Base-by-base conservation (phyloP, 2,888 invertebrate species). In the Hypselothyrea guttata region DNA sequence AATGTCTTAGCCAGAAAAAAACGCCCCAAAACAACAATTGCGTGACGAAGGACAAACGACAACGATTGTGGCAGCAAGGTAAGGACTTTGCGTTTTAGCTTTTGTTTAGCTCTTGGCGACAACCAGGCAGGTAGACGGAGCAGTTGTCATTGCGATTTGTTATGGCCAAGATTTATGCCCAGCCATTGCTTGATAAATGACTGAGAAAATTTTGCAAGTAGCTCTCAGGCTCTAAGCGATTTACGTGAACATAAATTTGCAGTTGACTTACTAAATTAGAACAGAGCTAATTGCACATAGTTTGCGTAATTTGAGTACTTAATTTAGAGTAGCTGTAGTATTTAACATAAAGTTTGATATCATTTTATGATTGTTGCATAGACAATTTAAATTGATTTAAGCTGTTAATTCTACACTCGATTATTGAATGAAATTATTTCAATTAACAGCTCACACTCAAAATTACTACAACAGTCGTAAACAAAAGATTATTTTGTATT, bases 81-180 rank as follows among this genome's bases (percentile, higher is more conserved):
- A 44, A 47, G 57, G 54, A 63, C 40, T 62, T 78, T 62, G 57
- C 61, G 57, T 57, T 56, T 42, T 37, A 45, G 34, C 48, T 41
- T 42, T 42, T 35, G 53, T 47, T 55, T 38, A 34, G 34, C 69
- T 61, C 16, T 27, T 45, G 46, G 47, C 28, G 15, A 35, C 38
- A n/a, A 30, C 41, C 47, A 33, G 54, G 35, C 45, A 33, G 38
- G 22, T 22, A 22, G 22, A 22, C 22, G 5, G 22, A 22, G 59
- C 67, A 70, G 59, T 67, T 78, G 78, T 84, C 85, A 66, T 62
- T 71, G 68, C 68, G 82, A 84, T 78, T 84, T 82, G 71, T 58
- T 52, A 4, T 68, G 27, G 61, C 65, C 54, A 74, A 71, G 78
- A 78, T 78, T 78, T 84, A 78, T 84, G 75, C 54, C 47, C 67